Conservation (phyloP, 37 sponge, comb jelly and placozoan genomes). For the Agelas oroides region DNA sequence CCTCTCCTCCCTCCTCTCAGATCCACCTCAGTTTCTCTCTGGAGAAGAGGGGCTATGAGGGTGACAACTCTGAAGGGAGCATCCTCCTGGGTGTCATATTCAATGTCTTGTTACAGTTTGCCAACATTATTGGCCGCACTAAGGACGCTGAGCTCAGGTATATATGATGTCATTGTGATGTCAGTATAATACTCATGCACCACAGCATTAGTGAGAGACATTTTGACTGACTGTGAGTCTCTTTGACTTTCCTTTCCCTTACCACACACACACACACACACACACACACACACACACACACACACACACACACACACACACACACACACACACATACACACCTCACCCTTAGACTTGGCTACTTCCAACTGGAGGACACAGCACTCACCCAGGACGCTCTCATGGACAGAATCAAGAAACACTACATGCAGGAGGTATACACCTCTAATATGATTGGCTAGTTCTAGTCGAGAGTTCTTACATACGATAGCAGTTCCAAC, state of each 20-base stretch:
- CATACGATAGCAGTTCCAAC: too few species aligned
- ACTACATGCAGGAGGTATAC: conserved; percentile 76
- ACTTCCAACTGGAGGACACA: conserved; percentile 53
- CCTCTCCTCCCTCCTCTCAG: conserved; percentile 16
- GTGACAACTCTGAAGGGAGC: neutral
- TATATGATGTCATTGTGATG: too few species aligned
- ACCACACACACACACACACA: too few species aligned
- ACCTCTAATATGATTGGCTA: neutral
- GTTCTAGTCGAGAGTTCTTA: too few species aligned
- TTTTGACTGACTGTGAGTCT: too few species aligned
- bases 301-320: too few species aligned
- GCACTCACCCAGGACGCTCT: conserved; percentile 55
- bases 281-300: too few species aligned
- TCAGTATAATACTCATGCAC: too few species aligned
- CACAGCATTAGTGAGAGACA: too few species aligned
- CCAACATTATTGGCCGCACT: conserved; percentile 43
- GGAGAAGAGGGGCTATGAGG: conserved; percentile 8
- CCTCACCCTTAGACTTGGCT: conserved; percentile 63
- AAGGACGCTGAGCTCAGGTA: conserved; percentile 66
- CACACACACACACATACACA: too few species aligned
- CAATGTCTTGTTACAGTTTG: conserved; percentile 52
- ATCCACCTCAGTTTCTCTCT: conserved; percentile 68
- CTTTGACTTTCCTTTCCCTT: too few species aligned
- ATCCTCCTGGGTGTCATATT: conserved; percentile 38
- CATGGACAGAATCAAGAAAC: conserved; percentile 48